These are phyloP conservation scores for Sarcophaga peregrina DNA, from an alignment of 1,140 invertebrate genomes.

Conservation along the genomic window DNA sequence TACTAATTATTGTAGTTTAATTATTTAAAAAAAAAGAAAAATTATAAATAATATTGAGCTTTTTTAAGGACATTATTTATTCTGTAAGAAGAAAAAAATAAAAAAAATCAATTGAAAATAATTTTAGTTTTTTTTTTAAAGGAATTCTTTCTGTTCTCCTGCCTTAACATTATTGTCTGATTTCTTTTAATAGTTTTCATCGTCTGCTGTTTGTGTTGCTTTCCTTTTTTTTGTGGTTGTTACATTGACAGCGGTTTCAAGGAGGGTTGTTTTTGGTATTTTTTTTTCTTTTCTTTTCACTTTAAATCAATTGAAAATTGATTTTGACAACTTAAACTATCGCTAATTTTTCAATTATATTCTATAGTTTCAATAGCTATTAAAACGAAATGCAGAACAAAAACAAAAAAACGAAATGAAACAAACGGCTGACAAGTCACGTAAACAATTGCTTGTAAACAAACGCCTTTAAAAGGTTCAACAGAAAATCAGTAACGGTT, in stretches of 20 bases:
- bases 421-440: background rate
- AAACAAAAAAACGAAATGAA: background rate
- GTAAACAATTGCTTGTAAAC: background rate
- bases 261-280: background rate
- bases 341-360: constrained; percentile 22
- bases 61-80: too few relatives aligned
- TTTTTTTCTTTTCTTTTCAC: too few relatives aligned
- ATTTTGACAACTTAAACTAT: constrained; percentile 18
- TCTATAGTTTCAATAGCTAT: constrained; percentile 3
- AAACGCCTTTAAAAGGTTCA: background rate
- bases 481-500: background rate
- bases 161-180: background rate
- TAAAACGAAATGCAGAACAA: background rate
- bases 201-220: too few relatives aligned
- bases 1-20: too few relatives aligned
- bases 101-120: too few relatives aligned
- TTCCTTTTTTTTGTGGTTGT: background rate
- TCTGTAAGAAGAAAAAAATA: too few relatives aligned
- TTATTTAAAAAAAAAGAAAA: too few relatives aligned
- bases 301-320: constrained; percentile 16
- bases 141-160: too few relatives aligned
- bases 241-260: background rate
- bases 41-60: too few relatives aligned
- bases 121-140: too few relatives aligned
- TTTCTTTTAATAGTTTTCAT: background rate